Evolutionary conservation across 2,888 invertebrate genomes (phyloP), one percentile per base, ranked within the genome.

Genomic region (Oasisia sp.): DNA sequence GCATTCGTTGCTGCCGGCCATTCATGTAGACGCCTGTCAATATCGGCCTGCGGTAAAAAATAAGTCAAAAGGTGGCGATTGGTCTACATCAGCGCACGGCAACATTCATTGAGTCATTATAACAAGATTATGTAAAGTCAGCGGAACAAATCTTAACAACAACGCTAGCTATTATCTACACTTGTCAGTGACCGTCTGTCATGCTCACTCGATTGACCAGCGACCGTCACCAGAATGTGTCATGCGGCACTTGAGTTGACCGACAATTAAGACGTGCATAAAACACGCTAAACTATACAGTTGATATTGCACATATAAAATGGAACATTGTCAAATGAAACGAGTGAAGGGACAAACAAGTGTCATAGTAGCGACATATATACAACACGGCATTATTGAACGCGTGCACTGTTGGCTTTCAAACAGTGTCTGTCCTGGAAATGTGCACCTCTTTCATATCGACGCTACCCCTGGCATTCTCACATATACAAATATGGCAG

Each of bases 131-230:
- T 74, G 74, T 74, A 74, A 74, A 74, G 27, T 74, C 74, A 74
- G 74, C 74, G 19, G 74, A 74, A 74, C 74, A 74, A 74, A 74
- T 74, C 74, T 74, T 74, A 74, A 74, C 74, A 74, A 27, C 74
- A 74, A 74, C 7, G 74, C 74, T 19, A 74, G 14, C 74, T 74
- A 74, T n/a, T 74, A 74, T 74, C 74, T 74, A 74, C 74, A 74
- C 19, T 27, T 74, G 74, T 74, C 7, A 19, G 7, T 74, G 74
- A 74, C 27, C 74, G 27, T 27, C 7, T 7, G 74, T 74, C 74
- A 27, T 27, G 74, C 19, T n/a, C 74, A n/a, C 7, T 74, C n/a
- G n/a, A 74, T 27, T 74, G 74, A 74, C 74, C 74, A 74, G 74
- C 27, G 27, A 74, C 27, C 27, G 74, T 27, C 74, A 74, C 58